Percentiles rank a stretch among this genome's conserved stretches.
phyloP scores from a whole-genome alignment of 2,797 vertebrate genomes.

The Brotula barbata region DNA sequence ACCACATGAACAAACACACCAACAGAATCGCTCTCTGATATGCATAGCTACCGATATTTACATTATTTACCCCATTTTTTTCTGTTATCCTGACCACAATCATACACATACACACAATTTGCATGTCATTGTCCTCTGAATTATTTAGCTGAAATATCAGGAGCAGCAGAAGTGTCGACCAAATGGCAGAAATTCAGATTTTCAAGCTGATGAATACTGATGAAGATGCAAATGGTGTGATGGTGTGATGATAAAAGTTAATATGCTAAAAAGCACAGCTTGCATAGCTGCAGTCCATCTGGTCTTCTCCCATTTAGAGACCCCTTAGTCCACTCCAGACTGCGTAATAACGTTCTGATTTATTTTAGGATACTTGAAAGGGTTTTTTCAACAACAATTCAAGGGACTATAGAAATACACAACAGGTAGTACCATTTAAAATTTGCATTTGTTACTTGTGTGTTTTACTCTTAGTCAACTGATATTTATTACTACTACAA shows the following conservation, averaged over 20 bases:
- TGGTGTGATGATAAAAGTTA: slow-evolving; percentile 16
- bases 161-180: slow-evolving; percentile 41
- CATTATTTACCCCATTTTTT: slow-evolving; percentile 17
- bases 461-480: not conserved
- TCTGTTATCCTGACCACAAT: not conserved
- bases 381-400: not conserved
- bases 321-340: not conserved
- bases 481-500: no score
- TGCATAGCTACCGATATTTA: slow-evolving; percentile 8
- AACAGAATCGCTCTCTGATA: not conserved
- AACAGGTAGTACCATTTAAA: not conserved
- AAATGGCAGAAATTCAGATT: slow-evolving; percentile 49
- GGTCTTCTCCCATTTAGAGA: not conserved
- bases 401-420: not conserved
- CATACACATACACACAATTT: slow-evolving; percentile 15
- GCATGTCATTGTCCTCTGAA: slow-evolving; percentile 32
- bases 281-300: slow-evolving; percentile 17
- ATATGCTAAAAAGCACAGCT: slow-evolving; percentile 30
- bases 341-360: slow-evolving; percentile 5
- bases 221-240: slow-evolving; percentile 54
- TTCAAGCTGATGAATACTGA: slow-evolving; percentile 52
- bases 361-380: not conserved
- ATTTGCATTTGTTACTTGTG: not conserved
- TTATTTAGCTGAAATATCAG: slow-evolving; percentile 46
- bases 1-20: slow-evolving; percentile 3